A percentile compares a stretch with the other conserved stretches of the same genome.
These are phyloP conservation scores for Botia kubotai DNA, from an alignment of 2,797 vertebrate genomes.

Conservation along the genomic window DNA sequence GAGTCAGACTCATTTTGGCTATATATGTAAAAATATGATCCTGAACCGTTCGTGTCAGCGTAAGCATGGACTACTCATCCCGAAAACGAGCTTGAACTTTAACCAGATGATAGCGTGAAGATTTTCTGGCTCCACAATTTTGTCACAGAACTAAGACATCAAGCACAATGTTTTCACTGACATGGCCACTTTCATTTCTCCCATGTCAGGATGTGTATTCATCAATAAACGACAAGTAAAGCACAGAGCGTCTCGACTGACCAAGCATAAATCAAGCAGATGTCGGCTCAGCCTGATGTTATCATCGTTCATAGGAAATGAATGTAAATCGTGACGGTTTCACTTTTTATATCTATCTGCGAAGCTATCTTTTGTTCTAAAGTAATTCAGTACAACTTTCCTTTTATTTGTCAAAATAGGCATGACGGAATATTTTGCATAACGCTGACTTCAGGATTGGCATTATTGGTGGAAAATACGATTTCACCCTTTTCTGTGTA, in stretches of 20 bases:
- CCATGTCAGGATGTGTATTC: neutral
- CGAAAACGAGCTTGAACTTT: neutral
- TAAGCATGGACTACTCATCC: neutral
- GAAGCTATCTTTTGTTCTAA: neutral
- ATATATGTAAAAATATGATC: slow-evolving; percentile 10
- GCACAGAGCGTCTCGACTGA: slow-evolving; percentile 32
- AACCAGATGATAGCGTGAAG: neutral
- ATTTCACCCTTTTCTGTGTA: neutral
- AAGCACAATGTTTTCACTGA: slow-evolving; percentile 3
- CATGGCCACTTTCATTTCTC: slow-evolving; percentile 28
- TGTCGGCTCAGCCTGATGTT: slow-evolving; percentile 31
- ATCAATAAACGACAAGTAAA: slow-evolving; percentile 23
- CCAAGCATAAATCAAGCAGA: slow-evolving; percentile 25
- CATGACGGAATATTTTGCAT: neutral
- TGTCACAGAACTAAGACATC: slow-evolving; percentile 16
- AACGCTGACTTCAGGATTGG: neutral
- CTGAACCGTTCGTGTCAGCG: slow-evolving; percentile 7
- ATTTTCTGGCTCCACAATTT: neutral
- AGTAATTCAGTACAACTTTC: neutral
- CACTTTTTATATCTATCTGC: slow-evolving; percentile 9
- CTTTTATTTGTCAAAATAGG: neutral
- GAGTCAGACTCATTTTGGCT: slow-evolving; percentile 42
- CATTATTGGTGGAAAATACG: neutral
- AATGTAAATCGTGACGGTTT: neutral
- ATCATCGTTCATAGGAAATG: slow-evolving; percentile 4